Evolutionary conservation across 2,797 vertebrate genomes (phyloP).

Genomic region (Girardinus metallicus): DNA sequence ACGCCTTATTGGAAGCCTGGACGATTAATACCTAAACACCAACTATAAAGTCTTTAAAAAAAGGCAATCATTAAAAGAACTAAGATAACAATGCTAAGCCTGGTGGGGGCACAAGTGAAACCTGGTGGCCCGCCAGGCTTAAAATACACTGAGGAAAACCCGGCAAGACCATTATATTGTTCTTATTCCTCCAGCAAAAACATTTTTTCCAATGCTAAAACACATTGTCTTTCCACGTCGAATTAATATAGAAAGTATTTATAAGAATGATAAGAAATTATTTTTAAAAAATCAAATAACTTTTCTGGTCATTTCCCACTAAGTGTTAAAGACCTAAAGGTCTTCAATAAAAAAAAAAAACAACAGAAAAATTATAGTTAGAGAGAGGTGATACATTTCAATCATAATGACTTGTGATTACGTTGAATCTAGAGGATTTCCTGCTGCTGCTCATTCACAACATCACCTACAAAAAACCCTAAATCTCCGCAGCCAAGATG

Average conservation of each 20-base stretch:
- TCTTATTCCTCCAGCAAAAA: not conserved
- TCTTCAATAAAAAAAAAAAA: not conserved
- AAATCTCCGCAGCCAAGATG: not conserved
- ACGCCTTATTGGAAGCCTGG: no score
- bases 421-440: not conserved
- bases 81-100: no score
- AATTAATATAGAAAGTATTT: not conserved
- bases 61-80: no score
- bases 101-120: no score
- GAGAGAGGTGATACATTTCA: constrained; percentile 5
- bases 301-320: not conserved
- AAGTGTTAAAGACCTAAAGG: no score
- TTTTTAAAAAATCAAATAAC: not conserved
- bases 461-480: not conserved
- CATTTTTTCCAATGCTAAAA: not conserved
- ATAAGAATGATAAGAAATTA: not conserved
- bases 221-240: not conserved
- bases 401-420: constrained; percentile 7
- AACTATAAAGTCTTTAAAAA: no score
- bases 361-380: not conserved
- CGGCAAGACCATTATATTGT: not conserved
- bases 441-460: not conserved
- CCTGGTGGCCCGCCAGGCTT: no score
- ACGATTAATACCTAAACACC: no score
- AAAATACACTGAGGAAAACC: no score